Evolutionary conservation across 2,888 invertebrate genomes (phyloP).

Genomic region (Cheilosia vulpina): DNA sequence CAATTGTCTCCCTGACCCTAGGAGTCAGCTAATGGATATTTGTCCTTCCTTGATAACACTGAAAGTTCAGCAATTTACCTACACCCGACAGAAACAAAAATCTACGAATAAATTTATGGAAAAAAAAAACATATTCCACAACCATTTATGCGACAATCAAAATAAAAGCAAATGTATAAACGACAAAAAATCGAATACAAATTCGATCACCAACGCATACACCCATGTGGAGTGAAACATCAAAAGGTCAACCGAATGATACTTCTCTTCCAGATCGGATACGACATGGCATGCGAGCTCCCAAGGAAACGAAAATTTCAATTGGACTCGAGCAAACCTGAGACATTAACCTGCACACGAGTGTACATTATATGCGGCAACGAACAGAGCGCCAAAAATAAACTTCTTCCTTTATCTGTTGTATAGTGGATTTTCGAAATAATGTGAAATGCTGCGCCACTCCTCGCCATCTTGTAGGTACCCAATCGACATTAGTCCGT

Average conservation of each 20-base stretch:
- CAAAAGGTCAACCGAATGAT: conserved; percentile 59
- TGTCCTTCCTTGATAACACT: conserved; percentile 42
- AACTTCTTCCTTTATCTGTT: conserved; percentile 25
- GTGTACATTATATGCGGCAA: conserved; percentile 7
- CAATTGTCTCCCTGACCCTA: conserved; percentile 30
- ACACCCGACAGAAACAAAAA: conserved; percentile 10
- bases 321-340: conserved; percentile 37
- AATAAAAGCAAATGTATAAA: conserved; percentile 34
- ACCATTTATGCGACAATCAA: conserved; percentile 54
- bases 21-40: conserved; percentile 55
- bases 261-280: conserved; percentile 44
- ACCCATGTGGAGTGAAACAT: conserved; percentile 31
- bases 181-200: conserved; percentile 40
- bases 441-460: conserved; percentile 32
- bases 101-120: conserved; percentile 53
- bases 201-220: conserved; percentile 22
- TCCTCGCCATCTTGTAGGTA: not conserved
- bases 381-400: conserved; percentile 40
- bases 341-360: conserved; percentile 58
- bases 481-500: conserved; percentile 20
- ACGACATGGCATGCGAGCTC: conserved; percentile 13
- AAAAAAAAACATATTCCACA: conserved; percentile 40
- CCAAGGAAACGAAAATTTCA: conserved; percentile 36
- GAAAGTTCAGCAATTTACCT: conserved; percentile 53
- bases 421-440: conserved; percentile 20